Conservation (phyloP, 2,888 invertebrate species). For the Synanthedon vespiformis region DNA sequence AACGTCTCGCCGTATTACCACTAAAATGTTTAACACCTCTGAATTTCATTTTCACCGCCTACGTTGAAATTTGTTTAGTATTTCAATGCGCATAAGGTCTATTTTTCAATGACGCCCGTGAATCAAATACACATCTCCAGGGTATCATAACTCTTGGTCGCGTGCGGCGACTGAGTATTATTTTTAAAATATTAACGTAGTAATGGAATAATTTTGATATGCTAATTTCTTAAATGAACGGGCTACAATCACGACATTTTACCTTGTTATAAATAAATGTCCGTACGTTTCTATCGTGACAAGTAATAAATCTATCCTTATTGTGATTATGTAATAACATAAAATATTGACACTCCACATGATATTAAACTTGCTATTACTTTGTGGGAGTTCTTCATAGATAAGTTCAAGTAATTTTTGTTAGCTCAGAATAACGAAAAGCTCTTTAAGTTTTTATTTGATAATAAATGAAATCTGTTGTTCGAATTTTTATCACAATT, state of each 20-base stretch:
- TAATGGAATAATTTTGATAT: constrained; percentile 66
- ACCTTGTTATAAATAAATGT: too few species aligned
- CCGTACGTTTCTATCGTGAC: too few species aligned
- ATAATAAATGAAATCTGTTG: too few species aligned
- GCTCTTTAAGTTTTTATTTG: too few species aligned
- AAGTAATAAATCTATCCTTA: too few species aligned
- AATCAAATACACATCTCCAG: constrained; percentile 44
- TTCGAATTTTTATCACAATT: too few species aligned
- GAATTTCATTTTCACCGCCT: constrained; percentile 15
- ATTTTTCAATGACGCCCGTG: constrained; percentile 11
- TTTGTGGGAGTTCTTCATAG: too few species aligned
- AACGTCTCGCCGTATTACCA: constrained; percentile 15
- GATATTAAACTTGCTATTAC: too few species aligned
- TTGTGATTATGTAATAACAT: too few species aligned
- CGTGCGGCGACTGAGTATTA: constrained; percentile 54
- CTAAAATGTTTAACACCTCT: constrained; percentile 41
- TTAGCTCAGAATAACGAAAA: too few species aligned
- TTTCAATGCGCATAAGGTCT: constrained; percentile 3
- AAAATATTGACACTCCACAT: too few species aligned
- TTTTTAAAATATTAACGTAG: constrained; percentile 65
- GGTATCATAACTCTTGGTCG: constrained; percentile 52
- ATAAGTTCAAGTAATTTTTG: too few species aligned
- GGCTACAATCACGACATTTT: constrained; percentile 40
- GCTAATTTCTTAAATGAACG: constrained; percentile 53
- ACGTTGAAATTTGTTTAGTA: constrained; percentile 7